Conservation (phyloP, 1,140 invertebrate genomes). For the Arion vulgaris region DNA sequence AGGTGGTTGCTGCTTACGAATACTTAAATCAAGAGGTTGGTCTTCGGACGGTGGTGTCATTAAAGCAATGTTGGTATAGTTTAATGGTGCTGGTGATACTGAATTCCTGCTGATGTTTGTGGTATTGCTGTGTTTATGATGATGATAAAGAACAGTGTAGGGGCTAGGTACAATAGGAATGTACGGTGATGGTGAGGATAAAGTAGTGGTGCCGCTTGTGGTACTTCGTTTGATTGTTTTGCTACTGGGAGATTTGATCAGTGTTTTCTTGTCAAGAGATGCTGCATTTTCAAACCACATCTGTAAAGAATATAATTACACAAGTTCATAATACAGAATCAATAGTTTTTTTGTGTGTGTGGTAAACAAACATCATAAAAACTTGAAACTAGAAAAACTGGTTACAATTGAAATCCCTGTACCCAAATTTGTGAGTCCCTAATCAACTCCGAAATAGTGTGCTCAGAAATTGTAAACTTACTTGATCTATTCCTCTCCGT, state of each 20-base stretch:
- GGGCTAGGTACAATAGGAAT: constrained; percentile 64
- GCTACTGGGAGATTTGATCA: not conserved
- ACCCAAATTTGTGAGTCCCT: too few species aligned
- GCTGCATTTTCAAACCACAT: constrained; percentile 21
- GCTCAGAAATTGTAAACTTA: too few species aligned
- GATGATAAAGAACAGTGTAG: constrained; percentile 39
- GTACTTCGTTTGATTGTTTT: constrained; percentile 60
- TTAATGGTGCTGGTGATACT: constrained; percentile 15
- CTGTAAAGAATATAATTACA: not conserved
- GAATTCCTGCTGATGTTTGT: not conserved
- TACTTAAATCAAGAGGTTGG: constrained; percentile 88
- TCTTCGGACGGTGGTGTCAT: constrained; percentile 43
- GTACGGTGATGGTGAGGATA: constrained; percentile 52
- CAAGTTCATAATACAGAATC: too few species aligned
- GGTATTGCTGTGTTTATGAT: constrained; percentile 14
- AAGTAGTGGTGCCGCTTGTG: constrained; percentile 37
- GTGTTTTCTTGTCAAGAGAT: not conserved
- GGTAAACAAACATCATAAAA: too few species aligned
- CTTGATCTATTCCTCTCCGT: too few species aligned
- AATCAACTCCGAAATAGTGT: too few species aligned
- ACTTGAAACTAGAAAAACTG: too few species aligned
- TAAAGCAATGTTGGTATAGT: constrained; percentile 12
- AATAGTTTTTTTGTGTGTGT: too few species aligned
- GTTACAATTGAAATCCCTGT: too few species aligned
- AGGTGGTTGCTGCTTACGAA: constrained; percentile 76